Percentiles rank a stretch among this genome's conserved stretches.
Evolutionary conservation across 2,888 invertebrate species (phyloP).

Genomic region (Mesodorylaimus sp.): DNA sequence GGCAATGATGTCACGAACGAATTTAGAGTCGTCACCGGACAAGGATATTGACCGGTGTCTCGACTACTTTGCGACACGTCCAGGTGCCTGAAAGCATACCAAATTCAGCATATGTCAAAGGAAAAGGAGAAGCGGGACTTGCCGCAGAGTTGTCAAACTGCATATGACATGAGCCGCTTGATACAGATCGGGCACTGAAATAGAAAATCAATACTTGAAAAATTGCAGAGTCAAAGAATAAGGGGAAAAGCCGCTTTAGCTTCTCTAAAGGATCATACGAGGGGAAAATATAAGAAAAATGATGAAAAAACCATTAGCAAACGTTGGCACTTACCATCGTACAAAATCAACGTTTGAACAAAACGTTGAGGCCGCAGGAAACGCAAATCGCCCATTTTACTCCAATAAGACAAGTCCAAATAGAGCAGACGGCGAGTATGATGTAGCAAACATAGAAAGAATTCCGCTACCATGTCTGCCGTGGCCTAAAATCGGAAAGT

Average conservation of each 20-base stretch:
- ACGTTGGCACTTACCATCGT: no score
- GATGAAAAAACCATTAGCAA: no score
- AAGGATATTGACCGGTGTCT: slow-evolving; percentile 51
- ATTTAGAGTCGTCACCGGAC: slow-evolving; percentile 52
- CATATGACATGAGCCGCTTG: slow-evolving; percentile 35
- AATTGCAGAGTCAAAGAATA: no score
- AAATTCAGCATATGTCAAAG: slow-evolving; percentile 13
- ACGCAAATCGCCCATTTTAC: slow-evolving; percentile 43
- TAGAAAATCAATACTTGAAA: no score
- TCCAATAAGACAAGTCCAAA: slow-evolving; percentile 53
- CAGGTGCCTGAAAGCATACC: slow-evolving; percentile 43
- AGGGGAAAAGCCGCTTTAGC: no score
- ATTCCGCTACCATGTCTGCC: slow-evolving; percentile 4
- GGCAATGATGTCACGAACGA: slow-evolving; percentile 54
- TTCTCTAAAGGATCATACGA: no score
- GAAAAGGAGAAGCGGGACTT: slow-evolving; percentile 15
- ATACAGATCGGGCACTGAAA: slow-evolving; percentile 49
- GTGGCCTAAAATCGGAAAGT: no score
- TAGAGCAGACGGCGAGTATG: slow-evolving; percentile 46
- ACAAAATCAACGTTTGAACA: slow-evolving; percentile 54
- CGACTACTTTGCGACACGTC: slow-evolving; percentile 51
- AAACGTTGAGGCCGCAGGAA: slow-evolving; percentile 48
- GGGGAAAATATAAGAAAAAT: no score
- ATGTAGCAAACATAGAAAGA: slow-evolving; percentile 38
- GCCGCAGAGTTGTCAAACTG: slow-evolving; percentile 39